Evolutionary conservation across 2,888 invertebrate species (phyloP), one percentile per base, ranked within the genome.

Genomic region (Griposia aprilina): DNA sequence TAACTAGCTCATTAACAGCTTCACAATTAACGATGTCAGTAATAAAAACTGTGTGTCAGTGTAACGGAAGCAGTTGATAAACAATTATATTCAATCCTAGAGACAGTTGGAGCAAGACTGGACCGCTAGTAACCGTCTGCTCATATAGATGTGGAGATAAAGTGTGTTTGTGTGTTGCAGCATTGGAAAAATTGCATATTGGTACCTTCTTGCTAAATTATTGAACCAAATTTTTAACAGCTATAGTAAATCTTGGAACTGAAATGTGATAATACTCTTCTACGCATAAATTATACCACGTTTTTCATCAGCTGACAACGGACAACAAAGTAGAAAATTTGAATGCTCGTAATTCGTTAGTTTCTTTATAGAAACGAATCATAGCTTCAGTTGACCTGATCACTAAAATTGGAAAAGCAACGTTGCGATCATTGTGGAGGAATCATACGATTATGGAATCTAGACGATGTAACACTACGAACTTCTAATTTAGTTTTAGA

Each of bases 91-190:
- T 83, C 76, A 84, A 83, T 86, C 85, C 87, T 83, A 78, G 74
- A 83, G 82, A 83, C 67, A 87, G 86, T 80, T 87, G 82, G 87
- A 90, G 90, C 91, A 89, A 72, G 84, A 83, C 85, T 81, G 68
- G 52, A 80, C 91, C 83, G 90, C 86, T 91, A 91, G 48, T 90
- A 87, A 88, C 86, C 77, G 90, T 87, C n/a, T 74, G 13, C 52
- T 67, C 52, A 20, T 73, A 78, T 67, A 70, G 17, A 83, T 79
- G 45, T 26, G 5, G 13, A 63, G 66, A 57, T 73, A 60, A n/a
- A 48, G 65, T 76, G 1, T 13, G 87, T 86, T 57, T 70, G 87
- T 84, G 7, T 36, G 57, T 74, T 74, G 30, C 26, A 50, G 73
- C 1, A 41, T 48, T 48, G 26, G 26, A 67, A 66, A 66, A 20